phyloP scores from a whole-genome alignment of 2,113 vertebrate genomes.

The Enhydra lutris region DNA sequence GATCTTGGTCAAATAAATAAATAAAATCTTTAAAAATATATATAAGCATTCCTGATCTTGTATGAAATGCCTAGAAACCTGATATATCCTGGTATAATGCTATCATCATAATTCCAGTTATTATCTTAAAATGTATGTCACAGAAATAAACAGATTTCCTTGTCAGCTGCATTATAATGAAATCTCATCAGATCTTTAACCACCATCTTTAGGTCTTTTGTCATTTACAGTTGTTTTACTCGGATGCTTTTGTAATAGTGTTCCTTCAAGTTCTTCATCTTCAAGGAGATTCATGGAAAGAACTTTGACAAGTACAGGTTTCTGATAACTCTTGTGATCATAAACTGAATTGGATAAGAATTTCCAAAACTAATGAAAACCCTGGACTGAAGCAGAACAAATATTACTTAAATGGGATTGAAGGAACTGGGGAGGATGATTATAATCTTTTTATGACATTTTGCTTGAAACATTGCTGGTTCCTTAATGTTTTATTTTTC shows the following conservation, averaged over 20 bases:
- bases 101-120: neutral
- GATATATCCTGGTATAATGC: neutral
- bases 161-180: neutral
- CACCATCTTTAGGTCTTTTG: neutral
- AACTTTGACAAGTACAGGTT: neutral
- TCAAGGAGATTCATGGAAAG: neutral
- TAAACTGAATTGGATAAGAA: neutral
- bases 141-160: neutral
- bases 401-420: neutral
- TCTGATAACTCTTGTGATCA: neutral
- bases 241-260: neutral
- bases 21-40: too few species aligned
- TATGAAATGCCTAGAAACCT: neutral
- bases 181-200: neutral
- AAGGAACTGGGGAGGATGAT: neutral
- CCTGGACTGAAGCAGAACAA: neutral
- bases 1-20: too few species aligned
- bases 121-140: neutral
- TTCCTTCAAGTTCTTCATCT: neutral
- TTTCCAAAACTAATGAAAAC: neutral
- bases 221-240: neutral
- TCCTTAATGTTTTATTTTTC: neutral
- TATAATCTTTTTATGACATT: neutral
- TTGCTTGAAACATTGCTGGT: neutral
- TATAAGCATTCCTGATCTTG: neutral